These are phyloP conservation scores for Gallinago stenura DNA, from an alignment of 2,797 vertebrate genomes.

Conservation along the genomic window DNA sequence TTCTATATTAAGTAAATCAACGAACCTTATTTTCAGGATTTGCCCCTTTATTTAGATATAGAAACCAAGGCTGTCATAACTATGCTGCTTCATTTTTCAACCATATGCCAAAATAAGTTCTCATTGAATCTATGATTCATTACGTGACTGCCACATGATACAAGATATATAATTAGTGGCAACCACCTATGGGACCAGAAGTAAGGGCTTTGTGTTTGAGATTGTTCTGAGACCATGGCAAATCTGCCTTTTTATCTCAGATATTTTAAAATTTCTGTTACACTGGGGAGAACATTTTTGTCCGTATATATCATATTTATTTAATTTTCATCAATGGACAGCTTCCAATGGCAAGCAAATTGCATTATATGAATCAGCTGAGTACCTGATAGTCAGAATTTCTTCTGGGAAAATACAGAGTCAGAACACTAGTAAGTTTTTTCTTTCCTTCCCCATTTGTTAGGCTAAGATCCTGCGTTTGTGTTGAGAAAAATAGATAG, in stretches of 20 bases:
- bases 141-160: neutral
- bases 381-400: neutral
- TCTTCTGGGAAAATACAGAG: neutral
- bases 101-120: neutral
- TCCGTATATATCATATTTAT: neutral
- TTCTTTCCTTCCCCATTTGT: neutral
- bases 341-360: neutral
- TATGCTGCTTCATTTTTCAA: neutral
- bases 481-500: neutral
- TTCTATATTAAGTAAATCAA: neutral
- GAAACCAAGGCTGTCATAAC: slow-evolving; percentile 8
- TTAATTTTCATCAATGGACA: neutral
- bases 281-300: neutral
- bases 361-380: neutral
- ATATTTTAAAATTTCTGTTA: neutral
- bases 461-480: neutral
- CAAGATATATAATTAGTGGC: neutral
- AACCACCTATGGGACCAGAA: neutral
- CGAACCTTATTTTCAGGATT: neutral
- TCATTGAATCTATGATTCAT: neutral
- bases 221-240: neutral
- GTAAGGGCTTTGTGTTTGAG: neutral
- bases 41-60: neutral
- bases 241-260: neutral
- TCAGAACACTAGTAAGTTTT: neutral